Evolutionary conservation across 2,888 invertebrate genomes (phyloP), one percentile per base, ranked within the genome.

Genomic region (Dioctria rufipes): DNA sequence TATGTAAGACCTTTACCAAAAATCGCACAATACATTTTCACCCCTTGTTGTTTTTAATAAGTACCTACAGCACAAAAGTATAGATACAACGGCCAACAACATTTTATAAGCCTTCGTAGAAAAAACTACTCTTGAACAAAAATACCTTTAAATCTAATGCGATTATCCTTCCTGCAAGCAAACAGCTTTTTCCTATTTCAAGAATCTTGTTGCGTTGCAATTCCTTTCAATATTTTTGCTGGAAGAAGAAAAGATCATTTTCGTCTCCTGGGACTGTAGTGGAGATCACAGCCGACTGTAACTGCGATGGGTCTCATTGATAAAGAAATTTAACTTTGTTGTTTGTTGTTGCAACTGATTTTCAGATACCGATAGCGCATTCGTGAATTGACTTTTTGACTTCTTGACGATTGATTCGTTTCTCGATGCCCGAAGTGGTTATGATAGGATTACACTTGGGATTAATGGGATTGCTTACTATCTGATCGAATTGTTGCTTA

Each of bases 261-360:
- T 11, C 11, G 49, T 37, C 69, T 39, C 51, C 5, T 49, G 69
- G 51, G 69, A 69, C 69, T 39, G 51, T 37, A 49, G 51, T 51
- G 39, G 51, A 37, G 69, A 69, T 69, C 69, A 43, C 51, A 69
- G 69, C 49, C 69, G 49, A 69, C 69, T 49, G 60, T 61, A 39
- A 75, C 63, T 42, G 66, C 40, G 78, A 78, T 78, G 54, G 78
- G 54, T 66, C 40, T 54, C 58, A 51, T 78, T 66, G 78, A 78
- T 78, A 78, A 78, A 78, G 78, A 66, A 66, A 78, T 78, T 78
- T 78, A n/a, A 49, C 51, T 78, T 78, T 78, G 78, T 78, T 63
- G 46, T 78, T 66, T 66, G 65, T 54, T 78, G 65, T 40, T 78
- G 58, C 54, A 66, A 58, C 51, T 54, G 66, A 66, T 78, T 54